Evolutionary conservation across 2,797 vertebrate species (phyloP), one percentile per base, ranked within the genome.

Genomic region (Neosalanx taihuensis): DNA sequence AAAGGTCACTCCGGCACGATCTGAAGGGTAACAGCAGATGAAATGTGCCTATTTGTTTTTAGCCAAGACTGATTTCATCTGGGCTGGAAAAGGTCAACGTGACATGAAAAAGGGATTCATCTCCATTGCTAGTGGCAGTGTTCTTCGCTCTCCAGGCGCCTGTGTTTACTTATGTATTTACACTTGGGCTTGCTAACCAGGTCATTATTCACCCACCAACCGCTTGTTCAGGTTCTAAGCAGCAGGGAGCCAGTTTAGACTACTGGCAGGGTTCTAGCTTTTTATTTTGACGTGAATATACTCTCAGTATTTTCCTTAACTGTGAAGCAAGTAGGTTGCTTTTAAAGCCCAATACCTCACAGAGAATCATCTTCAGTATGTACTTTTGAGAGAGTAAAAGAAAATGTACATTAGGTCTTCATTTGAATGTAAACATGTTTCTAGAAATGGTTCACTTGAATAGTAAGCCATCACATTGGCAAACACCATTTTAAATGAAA

Each of bases 21-120:
- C 81, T 89, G 82, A 80, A 88, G 94, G 93, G 93, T 94, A 96
- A 96, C 92, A 85, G 87, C 86, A 87, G 90, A 94, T 94, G 94
- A 95, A 95, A 95, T 94, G 93, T 93, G 94, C 91, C 92, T 94
- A 92, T 96, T 96, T 96, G 92, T 94, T 96, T 95, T 95, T 90
- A 94, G 93, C 92, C 90, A 89, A 88, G 92, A 91, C 93, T 91
- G 93, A 92, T 95, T 95, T 95, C 90, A 92, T 95, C 93, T 94
- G 90, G 93, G 89, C 86, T 88, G 76, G 80, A 92, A 96, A 97
- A 96, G 94, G 95, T 96, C 94, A 95, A 84, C 89, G 79, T 68
- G 92, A 95, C 93, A 94, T 57, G 10, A 85, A 84, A 87, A 83
- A 81, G 73, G 82, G 86, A 91, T 90, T 89, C 90, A 88, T 88